Percentiles rank a stretch among this genome's conserved stretches.
Conservation (phyloP, 2,797 vertebrate species). For the Myripristis jacobus region DNA sequence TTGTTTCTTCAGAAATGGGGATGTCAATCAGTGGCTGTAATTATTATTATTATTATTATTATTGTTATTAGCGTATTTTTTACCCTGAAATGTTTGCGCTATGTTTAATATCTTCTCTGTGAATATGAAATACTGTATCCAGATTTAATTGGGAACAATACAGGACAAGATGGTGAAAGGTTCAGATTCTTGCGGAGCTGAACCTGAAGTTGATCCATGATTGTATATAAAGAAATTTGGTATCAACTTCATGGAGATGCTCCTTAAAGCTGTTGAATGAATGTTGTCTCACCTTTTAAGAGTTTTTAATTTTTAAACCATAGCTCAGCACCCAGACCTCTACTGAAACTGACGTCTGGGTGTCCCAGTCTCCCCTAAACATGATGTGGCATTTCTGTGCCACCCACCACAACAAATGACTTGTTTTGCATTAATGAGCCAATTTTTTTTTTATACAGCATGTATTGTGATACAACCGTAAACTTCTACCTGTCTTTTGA, state of each 20-base stretch:
- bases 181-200: constrained; percentile 33
- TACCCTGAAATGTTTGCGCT: constrained; percentile 25
- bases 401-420: constrained; percentile 65
- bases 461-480: constrained; percentile 69
- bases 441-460: constrained; percentile 74
- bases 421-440: constrained; percentile 83
- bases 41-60: constrained; percentile 41
- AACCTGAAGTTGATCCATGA: constrained; percentile 33
- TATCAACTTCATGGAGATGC: constrained; percentile 20
- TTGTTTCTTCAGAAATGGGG: constrained; percentile 54
- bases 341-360: not conserved
- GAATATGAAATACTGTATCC: constrained; percentile 26
- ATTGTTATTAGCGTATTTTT: constrained; percentile 39
- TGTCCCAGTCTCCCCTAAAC: constrained; percentile 33
- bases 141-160: constrained; percentile 40
- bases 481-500: constrained; percentile 72
- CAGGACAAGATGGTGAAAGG: constrained; percentile 28
- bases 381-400: constrained; percentile 55
- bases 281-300: constrained; percentile 48
- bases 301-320: constrained; percentile 43
- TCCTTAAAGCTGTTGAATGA: constrained; percentile 49
- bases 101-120: constrained; percentile 20
- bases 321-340: constrained; percentile 38
- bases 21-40: constrained; percentile 46
- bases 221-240: constrained; percentile 33